Evolutionary conservation across 2,113 vertebrate genomes (phyloP).

Genomic region (Thunnus maccoyii): DNA sequence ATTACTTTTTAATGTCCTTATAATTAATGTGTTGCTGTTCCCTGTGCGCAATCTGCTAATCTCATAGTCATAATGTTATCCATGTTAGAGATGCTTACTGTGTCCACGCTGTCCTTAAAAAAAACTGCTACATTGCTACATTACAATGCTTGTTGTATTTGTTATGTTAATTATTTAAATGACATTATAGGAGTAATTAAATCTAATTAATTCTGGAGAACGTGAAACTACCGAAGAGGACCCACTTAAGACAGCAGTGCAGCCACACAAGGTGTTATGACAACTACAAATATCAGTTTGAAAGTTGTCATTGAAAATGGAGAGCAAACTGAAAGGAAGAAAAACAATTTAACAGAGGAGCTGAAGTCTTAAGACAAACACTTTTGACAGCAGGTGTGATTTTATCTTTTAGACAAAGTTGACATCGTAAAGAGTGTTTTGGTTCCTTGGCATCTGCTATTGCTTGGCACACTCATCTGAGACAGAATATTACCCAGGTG

Average conservation of each 20-base stretch:
- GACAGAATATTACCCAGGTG: slow-evolving; percentile 39
- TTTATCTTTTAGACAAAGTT: slow-evolving; percentile 1
- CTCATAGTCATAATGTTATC: neutral
- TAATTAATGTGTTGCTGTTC: neutral
- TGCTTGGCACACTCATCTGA: slow-evolving; percentile 7
- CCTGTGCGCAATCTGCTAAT: neutral
- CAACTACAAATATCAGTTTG: neutral
- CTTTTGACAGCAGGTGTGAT: slow-evolving; percentile 6
- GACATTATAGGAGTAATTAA: neutral
- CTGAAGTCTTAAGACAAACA: slow-evolving; percentile 13
- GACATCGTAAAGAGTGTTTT: neutral
- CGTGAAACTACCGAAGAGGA: neutral
- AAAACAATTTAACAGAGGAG: neutral
- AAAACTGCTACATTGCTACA: no score
- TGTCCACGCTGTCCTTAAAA: neutral
- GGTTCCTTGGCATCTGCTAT: neutral
- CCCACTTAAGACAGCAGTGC: neutral
- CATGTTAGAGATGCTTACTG: neutral
- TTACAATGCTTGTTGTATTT: no score
- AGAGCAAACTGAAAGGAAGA: neutral
- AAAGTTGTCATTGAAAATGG: slow-evolving; percentile 11
- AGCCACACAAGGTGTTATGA: neutral
- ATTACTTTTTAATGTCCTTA: neutral
- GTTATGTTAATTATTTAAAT: neutral
- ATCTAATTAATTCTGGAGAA: neutral